These are phyloP conservation scores for Pangasianodon gigas DNA, from an alignment of 2,113 vertebrate genomes.

Conservation along the genomic window DNA sequence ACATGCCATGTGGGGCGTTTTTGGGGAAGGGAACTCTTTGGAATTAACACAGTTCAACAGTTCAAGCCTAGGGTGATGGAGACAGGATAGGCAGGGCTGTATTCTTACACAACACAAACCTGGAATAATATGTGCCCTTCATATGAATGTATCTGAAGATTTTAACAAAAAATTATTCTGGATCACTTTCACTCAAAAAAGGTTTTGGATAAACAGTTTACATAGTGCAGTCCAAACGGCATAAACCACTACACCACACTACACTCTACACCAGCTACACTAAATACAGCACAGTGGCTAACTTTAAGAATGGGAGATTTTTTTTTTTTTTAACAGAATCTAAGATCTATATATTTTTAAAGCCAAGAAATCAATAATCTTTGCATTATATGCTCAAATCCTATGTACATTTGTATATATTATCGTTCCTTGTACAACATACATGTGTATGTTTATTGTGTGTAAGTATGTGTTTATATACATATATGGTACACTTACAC, in stretches of 20 bases:
- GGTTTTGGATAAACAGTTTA: not conserved
- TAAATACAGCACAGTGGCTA: not conserved
- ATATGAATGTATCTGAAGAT: not conserved
- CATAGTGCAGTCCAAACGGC: not conserved
- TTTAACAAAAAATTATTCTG: not conserved
- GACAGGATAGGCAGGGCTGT: conserved; percentile 34
- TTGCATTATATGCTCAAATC: not conserved
- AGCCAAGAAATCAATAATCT: no score
- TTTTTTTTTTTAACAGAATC: no score
- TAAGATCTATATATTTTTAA: no score
- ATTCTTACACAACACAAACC: not conserved
- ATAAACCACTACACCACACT: not conserved
- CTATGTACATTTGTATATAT: not conserved
- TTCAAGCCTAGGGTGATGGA: not conserved
- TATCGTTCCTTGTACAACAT: no score
- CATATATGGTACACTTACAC: not conserved
- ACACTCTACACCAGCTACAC: not conserved
- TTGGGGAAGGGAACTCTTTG: not conserved
- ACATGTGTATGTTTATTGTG: not conserved
- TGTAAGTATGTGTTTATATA: not conserved
- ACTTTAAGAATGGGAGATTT: no score
- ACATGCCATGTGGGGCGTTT: not conserved
- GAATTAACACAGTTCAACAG: conserved; percentile 6
- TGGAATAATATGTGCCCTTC: not conserved
- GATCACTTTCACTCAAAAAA: not conserved